Base-by-base conservation (phyloP, 1,140 invertebrate genomes). In the Drosophila carrolli region DNA sequence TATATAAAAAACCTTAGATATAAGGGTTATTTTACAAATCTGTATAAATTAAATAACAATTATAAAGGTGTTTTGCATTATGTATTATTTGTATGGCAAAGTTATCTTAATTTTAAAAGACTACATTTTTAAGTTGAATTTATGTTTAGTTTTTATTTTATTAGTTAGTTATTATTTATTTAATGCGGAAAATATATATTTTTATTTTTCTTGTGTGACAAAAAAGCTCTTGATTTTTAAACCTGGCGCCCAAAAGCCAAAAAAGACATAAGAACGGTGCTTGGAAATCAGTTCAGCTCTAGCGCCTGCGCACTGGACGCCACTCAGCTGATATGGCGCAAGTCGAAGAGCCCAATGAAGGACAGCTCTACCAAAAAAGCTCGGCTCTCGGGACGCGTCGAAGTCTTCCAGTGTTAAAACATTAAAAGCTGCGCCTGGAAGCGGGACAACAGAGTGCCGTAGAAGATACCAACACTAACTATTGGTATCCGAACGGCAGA, bases 391-490 rank as follows among this genome's bases (percentile, higher is more conserved):
- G 44, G 27, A 55, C 23, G 55, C 54, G 37, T 58, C 60, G 16
- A 48, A 27, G 38, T 65, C 41, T 85, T 89, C 83, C 84, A 88
- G 83, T 89, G 84, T 83, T 89, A 67, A 88, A 88, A 86, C 83
- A 89, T 86, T 65, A 60, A 86, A 89, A 88, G 83, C 83, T 88
- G 67, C 65, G 46, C 23, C 76, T 88, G 84, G 84, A 88, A 88
- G 82, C 76, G 68, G 79, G 84, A 80, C 85, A 89, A 78, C 76
- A 78, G 60, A 75, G 65, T 43, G 32, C 62, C 62, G 23, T 78
- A 75, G 83, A 86, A 88, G 79, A 88, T 86, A 86, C 80, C 84
- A 88, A 88, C 84, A 84, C 80, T 78, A 89, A 78, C 84, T 89
- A 81, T 89, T 89, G 80, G 84, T 89, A 89, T 89, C 84, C 77